Conservation (phyloP, 2,113 vertebrate genomes). For the Etheostoma spectabile region DNA sequence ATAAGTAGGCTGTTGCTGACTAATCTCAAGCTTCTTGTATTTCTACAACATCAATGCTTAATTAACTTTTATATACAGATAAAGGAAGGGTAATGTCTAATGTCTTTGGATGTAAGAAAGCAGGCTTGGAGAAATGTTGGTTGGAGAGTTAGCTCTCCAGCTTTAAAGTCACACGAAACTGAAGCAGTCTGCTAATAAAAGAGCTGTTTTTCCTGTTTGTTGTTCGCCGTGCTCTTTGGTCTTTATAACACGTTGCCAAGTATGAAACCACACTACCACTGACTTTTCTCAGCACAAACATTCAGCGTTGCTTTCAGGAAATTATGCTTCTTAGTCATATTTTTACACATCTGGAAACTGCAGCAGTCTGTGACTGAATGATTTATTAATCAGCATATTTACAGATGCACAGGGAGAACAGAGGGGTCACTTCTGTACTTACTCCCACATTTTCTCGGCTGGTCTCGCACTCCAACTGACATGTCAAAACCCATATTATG, state of each 20-base stretch:
- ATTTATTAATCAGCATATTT: background rate
- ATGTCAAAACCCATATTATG: background rate
- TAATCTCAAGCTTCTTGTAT: slow-evolving; percentile 11
- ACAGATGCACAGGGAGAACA: background rate
- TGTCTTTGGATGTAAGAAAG: background rate
- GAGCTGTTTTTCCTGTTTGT: background rate
- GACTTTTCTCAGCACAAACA: background rate
- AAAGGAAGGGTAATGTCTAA: background rate
- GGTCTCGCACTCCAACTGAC: background rate
- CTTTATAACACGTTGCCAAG: background rate
- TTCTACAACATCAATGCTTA: background rate
- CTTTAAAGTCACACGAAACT: background rate
- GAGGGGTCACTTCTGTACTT: background rate
- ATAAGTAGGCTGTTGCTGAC: background rate
- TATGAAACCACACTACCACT: background rate
- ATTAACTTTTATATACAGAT: slow-evolving; percentile 30
- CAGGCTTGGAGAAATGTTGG: background rate
- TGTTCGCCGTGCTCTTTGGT: background rate
- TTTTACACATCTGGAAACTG: background rate
- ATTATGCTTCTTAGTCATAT: background rate
- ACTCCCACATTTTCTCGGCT: background rate
- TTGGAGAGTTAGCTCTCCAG: background rate
- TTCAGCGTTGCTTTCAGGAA: too few species aligned
- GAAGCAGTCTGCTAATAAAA: background rate
- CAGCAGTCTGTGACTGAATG: background rate